These are phyloP conservation scores for Bryconaethiops microstoma DNA, from an alignment of 2,797 vertebrate species.

Conservation along the genomic window DNA sequence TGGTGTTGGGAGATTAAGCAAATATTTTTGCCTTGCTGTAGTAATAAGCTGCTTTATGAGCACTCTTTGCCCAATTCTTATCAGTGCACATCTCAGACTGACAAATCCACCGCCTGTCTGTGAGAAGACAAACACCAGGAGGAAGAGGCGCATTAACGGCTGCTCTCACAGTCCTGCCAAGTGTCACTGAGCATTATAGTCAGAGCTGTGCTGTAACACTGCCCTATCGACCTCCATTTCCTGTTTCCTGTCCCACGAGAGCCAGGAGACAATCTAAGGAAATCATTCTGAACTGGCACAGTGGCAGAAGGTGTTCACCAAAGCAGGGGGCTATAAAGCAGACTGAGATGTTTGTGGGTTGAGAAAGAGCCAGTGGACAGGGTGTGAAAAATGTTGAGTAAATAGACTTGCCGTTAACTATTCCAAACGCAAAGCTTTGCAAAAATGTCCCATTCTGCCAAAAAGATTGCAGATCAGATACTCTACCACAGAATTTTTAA, in stretches of 20 bases:
- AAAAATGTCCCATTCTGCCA: not conserved
- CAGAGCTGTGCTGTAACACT: constrained; percentile 62
- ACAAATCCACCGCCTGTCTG: constrained; percentile 59
- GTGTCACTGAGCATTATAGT: constrained; percentile 67
- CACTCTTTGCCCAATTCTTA: constrained; percentile 31
- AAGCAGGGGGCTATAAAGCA: constrained; percentile 38
- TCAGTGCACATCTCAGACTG: constrained; percentile 41
- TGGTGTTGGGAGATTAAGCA: constrained; percentile 41
- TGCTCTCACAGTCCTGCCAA: constrained; percentile 63
- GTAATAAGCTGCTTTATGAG: constrained; percentile 44
- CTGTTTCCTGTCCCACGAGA: constrained; percentile 66
- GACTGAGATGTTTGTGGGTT: constrained; percentile 34
- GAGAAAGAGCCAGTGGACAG: constrained; percentile 13
- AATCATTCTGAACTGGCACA: constrained; percentile 62
- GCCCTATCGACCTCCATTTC: constrained; percentile 67
- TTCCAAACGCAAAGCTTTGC: constrained; percentile 9
- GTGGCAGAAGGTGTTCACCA: constrained; percentile 56
- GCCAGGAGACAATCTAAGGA: constrained; percentile 73
- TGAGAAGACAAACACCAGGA: constrained; percentile 70
- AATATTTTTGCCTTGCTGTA: constrained; percentile 54
- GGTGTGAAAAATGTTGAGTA: constrained; percentile 34
- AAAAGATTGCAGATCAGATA: not conserved
- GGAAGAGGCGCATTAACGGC: constrained; percentile 71
- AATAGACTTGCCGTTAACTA: constrained; percentile 7
- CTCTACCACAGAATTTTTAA: not conserved